phyloP scores from a whole-genome alignment of 2,113 vertebrate species.

The Pterocles orientalis region DNA sequence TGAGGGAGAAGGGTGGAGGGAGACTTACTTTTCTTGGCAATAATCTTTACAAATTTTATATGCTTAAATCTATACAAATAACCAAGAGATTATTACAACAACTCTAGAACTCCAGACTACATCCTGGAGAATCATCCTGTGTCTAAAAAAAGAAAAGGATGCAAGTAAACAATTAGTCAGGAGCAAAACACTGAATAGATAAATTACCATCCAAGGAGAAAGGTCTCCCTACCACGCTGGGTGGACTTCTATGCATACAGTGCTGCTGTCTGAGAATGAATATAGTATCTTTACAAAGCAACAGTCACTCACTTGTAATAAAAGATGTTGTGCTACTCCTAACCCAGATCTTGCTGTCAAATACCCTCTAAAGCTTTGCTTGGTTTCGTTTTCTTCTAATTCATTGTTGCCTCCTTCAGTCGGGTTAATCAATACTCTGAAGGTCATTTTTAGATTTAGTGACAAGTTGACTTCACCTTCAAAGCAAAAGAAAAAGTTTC shows the following conservation, averaged over 20 bases:
- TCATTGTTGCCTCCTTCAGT: slow-evolving; percentile 15
- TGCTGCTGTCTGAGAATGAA: not conserved
- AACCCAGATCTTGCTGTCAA: not conserved
- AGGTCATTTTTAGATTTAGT: slow-evolving; percentile 15
- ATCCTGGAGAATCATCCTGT: not conserved
- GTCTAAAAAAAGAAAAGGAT: not conserved
- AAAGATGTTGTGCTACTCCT: not conserved
- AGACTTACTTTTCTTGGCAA: not conserved
- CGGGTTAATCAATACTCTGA: slow-evolving; percentile 7
- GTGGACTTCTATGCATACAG: not conserved
- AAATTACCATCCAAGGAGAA: not conserved
- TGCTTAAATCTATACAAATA: not conserved
- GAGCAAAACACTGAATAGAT: not conserved
- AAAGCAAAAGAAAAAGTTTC: not conserved
- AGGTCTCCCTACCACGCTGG: not conserved
- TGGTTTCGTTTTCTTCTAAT: slow-evolving; percentile 7
- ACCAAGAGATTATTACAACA: not conserved
- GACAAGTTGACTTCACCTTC: not conserved
- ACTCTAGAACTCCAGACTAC: not conserved
- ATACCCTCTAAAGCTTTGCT: not conserved
- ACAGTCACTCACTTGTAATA: not conserved
- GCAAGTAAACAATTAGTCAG: not conserved
- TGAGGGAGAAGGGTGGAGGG: not conserved
- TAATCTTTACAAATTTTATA: not conserved
- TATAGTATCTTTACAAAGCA: not conserved